phyloP scores from a whole-genome alignment of 2,797 vertebrate genomes.

The Malurus leucopterus region DNA sequence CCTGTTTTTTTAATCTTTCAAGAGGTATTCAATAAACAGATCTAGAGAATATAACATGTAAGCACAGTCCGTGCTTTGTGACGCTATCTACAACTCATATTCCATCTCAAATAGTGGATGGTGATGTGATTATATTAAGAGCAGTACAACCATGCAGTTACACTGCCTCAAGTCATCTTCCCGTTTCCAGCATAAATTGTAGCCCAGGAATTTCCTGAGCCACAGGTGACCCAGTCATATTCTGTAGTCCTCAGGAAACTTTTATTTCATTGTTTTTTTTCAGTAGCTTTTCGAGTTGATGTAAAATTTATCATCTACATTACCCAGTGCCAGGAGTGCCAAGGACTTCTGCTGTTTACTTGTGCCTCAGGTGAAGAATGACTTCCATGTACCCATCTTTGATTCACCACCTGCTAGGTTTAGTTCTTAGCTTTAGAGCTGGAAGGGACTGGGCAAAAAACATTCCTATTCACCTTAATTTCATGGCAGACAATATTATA shows the following conservation, averaged over 20 bases:
- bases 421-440: background rate
- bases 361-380: background rate
- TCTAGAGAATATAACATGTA: background rate
- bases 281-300: background rate
- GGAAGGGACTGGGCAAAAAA: background rate
- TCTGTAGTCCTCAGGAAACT: background rate
- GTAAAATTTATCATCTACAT: background rate
- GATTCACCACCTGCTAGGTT: background rate
- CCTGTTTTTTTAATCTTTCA: background rate
- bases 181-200: background rate
- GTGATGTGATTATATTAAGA: background rate
- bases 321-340: background rate
- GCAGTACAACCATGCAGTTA: background rate
- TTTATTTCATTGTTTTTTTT: background rate
- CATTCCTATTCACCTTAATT: background rate
- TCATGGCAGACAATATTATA: background rate
- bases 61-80: background rate
- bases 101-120: background rate
- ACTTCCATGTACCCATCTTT: background rate
- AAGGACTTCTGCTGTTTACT: background rate
- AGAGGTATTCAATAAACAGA: background rate
- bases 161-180: background rate
- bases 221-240: background rate
- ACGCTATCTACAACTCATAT: background rate
- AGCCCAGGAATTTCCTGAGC: background rate